Evolutionary conservation across 2,888 invertebrate genomes (phyloP), one percentile per base, ranked within the genome.

Genomic region (Harpalus rufipes): DNA sequence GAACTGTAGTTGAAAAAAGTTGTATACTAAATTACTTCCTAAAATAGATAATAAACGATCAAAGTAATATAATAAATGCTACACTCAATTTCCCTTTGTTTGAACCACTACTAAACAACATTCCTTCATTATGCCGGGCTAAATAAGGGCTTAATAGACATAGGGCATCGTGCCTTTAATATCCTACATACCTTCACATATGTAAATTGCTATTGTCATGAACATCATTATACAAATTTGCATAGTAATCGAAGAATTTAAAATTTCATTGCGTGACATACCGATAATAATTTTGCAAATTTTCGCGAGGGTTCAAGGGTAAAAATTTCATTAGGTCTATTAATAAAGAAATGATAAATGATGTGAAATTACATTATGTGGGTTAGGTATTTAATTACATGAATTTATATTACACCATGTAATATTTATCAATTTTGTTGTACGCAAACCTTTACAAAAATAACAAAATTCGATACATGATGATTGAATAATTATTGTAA

Each of bases 191-290:
- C 39, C 68, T 68, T 39, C 68, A 39, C 63, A 32, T 39, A 68
- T 68, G 68, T 68, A 68, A 68, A 68, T 68, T 16, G 7, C 32
- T 32, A 63, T 32, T 32, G n/a, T 39, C 68, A 68, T 32, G 68
- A 7, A 39, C 32, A 51, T 51, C 44, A 51, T 51, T 51, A 51
- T 44, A 63, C 61, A 63, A 58, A 74, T 82, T 82, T 51, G 16
- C 82, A 82, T 82, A 82, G 21, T 72, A 82, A 82, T 72, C 59
- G 58, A 82, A 82, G 56, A 76, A 76, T 76, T 76, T 76, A 76
- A 76, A 51, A 76, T 76, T 76, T 72, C 18, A 72, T 76, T 5
- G 51, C 76, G 76, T 76, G 76, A 56, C 76, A 51, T 51, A 14
- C 44, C 16, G 41, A 1, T 21, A 7, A 51, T 51, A 76, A 76